Evolutionary conservation across 2,888 invertebrate species (phyloP).

Genomic region (Parelbella ahira): DNA sequence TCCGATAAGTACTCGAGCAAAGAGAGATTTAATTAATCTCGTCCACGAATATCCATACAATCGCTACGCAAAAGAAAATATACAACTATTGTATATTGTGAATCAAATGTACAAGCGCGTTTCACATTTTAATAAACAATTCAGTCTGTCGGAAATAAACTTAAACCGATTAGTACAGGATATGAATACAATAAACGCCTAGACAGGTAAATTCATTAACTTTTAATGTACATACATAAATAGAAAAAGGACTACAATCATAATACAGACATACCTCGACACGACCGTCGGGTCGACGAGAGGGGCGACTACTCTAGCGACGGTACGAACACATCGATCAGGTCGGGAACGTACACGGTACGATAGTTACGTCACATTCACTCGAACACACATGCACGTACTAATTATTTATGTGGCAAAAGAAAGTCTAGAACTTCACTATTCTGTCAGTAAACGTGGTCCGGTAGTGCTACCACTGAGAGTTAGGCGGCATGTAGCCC

Average conservation of each 20-base stretch:
- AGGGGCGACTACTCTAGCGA: constrained; percentile 1
- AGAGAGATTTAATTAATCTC: constrained; percentile 11
- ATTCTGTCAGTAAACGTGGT: no score
- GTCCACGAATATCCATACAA: constrained; percentile 15
- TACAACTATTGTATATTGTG: constrained; percentile 8
- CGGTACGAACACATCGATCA: constrained; percentile 1
- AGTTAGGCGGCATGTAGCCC: constrained; percentile 62
- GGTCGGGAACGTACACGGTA: constrained; percentile 9
- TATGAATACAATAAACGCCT: constrained; percentile 18
- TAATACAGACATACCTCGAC: constrained; percentile 1
- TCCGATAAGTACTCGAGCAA: constrained; percentile 31
- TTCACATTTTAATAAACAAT: constrained; percentile 20
- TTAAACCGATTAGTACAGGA: constrained; percentile 20
- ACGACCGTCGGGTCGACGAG: constrained; percentile 6
- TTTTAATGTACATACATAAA: constrained; percentile 16
- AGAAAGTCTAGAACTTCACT: constrained; percentile 19
- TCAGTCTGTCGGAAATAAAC: constrained; percentile 23
- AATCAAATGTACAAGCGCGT: constrained; percentile 16
- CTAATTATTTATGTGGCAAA: constrained; percentile 24
- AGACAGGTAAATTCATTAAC: constrained; percentile 6
- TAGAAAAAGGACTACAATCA: constrained; percentile 19
- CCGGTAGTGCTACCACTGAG: constrained; percentile 67
- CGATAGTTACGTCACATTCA: constrained; percentile 22
- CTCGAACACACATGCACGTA: constrained; percentile 20
- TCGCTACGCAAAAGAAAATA: constrained; percentile 21